A percentile compares a stretch with the other conserved stretches of the same genome.
phyloP scores from a whole-genome alignment of 2,888 invertebrate species.

The Gasteruption jaculator region DNA sequence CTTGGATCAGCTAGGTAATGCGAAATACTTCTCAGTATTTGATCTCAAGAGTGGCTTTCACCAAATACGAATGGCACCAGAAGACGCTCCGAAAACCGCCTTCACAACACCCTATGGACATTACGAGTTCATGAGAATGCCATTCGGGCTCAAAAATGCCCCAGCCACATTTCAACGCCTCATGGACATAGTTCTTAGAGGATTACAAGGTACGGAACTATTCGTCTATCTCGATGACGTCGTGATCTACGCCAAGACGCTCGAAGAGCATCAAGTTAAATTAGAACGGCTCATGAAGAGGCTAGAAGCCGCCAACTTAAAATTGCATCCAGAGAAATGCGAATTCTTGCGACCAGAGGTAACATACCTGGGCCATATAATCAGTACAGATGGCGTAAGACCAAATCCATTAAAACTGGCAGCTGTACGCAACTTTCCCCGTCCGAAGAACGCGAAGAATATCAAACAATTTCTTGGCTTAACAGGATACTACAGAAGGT shows the following conservation, averaged over 20 bases:
- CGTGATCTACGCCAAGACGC: constrained; percentile 26
- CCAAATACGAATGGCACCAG: constrained; percentile 19
- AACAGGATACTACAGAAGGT: constrained; percentile 32
- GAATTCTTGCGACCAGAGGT: constrained; percentile 20
- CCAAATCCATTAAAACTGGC: constrained; percentile 26
- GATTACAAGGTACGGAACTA: too few species aligned
- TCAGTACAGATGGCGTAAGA: too few species aligned
- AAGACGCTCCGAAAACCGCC: constrained; percentile 18
- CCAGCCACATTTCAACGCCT: constrained; percentile 22
- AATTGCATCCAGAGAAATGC: constrained; percentile 17
- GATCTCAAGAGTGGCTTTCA: constrained; percentile 24
- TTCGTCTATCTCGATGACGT: constrained; percentile 31
- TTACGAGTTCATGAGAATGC: constrained; percentile 30
- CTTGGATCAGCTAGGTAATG: constrained; percentile 18
- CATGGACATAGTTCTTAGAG: too few species aligned
- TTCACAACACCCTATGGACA: constrained; percentile 31
- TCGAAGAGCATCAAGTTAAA: constrained; percentile 14
- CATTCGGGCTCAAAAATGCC: constrained; percentile 25
- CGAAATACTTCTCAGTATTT: constrained; percentile 23
- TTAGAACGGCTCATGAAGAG: constrained; percentile 4
- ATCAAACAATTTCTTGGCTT: constrained; percentile 32
- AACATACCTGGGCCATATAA: too few species aligned
- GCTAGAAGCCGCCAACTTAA: background rate
- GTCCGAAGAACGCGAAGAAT: constrained; percentile 18
- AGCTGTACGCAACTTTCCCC: constrained; percentile 22